phyloP scores from a whole-genome alignment of 2,113 vertebrate species.

The Hydrochoerus hydrochaeris region DNA sequence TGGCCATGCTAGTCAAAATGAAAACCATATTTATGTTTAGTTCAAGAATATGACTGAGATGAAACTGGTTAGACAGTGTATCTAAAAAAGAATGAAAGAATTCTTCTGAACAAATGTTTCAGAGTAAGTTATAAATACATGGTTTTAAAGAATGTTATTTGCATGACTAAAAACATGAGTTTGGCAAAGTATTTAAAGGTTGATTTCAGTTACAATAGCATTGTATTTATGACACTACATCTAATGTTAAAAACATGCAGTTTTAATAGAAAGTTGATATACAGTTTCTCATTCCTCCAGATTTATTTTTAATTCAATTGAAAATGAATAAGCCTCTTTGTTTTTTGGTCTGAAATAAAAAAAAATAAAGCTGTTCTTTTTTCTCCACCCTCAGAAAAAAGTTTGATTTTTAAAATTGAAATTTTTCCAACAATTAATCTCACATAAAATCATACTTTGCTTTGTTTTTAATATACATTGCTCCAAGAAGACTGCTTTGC shows the following conservation, averaged over 20 bases:
- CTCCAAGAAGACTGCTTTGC: neutral
- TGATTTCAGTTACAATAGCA: slow-evolving; percentile 74
- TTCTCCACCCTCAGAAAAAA: slow-evolving; percentile 49
- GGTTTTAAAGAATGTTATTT: slow-evolving; percentile 63
- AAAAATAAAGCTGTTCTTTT: no score
- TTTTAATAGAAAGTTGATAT: slow-evolving; percentile 70
- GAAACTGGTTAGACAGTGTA: neutral
- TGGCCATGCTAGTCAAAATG: slow-evolving; percentile 53
- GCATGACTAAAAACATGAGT: slow-evolving; percentile 61
- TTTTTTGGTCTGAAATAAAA: slow-evolving; percentile 49
- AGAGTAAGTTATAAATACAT: slow-evolving; percentile 53
- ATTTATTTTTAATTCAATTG: slow-evolving; percentile 72
- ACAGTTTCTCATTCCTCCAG: slow-evolving; percentile 57
- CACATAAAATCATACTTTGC: slow-evolving; percentile 22
- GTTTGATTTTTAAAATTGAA: slow-evolving; percentile 35
- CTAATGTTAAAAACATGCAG: slow-evolving; percentile 68
- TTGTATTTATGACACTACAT: slow-evolving; percentile 64
- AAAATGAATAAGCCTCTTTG: slow-evolving; percentile 54
- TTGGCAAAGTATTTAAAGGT: slow-evolving; percentile 73
- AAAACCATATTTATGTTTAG: slow-evolving; percentile 66
- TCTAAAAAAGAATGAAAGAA: slow-evolving; percentile 55
- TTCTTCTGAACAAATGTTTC: slow-evolving; percentile 55
- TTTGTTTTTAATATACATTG: neutral
- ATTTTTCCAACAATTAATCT: slow-evolving; percentile 23
- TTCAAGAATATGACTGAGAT: slow-evolving; percentile 50